A percentile compares a stretch with the other conserved stretches of the same genome.
phyloP scores from a whole-genome alignment of 2,888 invertebrate genomes.

The Caprella mutica region DNA sequence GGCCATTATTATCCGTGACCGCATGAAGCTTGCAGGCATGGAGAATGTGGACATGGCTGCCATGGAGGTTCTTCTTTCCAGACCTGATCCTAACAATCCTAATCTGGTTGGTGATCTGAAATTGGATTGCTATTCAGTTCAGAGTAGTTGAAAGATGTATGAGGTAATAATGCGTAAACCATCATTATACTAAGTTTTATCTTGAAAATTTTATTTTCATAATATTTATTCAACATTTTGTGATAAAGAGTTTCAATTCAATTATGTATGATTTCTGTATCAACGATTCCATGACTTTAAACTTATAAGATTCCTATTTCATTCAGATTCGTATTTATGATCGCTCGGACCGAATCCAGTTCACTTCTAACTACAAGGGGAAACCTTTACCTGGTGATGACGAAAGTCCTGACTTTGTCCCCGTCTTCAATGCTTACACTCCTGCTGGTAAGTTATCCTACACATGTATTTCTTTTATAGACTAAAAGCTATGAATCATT shows the following conservation, averaged over 20 bases:
- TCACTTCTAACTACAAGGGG: constrained; percentile 25
- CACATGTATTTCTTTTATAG: too few species aligned
- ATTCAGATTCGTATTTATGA: background rate
- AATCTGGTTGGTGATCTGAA: constrained; percentile 27
- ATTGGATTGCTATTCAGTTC: too few species aligned
- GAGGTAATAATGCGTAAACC: too few species aligned
- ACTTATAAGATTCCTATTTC: too few species aligned
- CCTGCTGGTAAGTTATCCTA: constrained; percentile 29
- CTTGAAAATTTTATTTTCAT: too few species aligned
- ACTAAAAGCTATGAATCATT: too few species aligned
- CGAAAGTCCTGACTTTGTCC: constrained; percentile 33
- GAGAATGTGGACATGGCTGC: constrained; percentile 17
- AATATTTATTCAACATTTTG: too few species aligned
- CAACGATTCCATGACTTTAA: too few species aligned
- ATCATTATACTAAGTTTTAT: too few species aligned
- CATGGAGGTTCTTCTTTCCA: constrained; percentile 23
- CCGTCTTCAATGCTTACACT: constrained; percentile 37
- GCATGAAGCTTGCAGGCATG: constrained; percentile 18
- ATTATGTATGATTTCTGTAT: too few species aligned
- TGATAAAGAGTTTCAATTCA: too few species aligned
- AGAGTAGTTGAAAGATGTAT: too few species aligned
- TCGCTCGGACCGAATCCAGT: constrained; percentile 14
- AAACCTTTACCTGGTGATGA: constrained; percentile 26
- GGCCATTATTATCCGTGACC: constrained; percentile 8
- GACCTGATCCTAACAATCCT: constrained; percentile 22